Percentiles rank a stretch among this genome's conserved stretches.
Evolutionary conservation across 2,797 vertebrate genomes (phyloP).

Genomic region (Eupleurogrammus muticus): DNA sequence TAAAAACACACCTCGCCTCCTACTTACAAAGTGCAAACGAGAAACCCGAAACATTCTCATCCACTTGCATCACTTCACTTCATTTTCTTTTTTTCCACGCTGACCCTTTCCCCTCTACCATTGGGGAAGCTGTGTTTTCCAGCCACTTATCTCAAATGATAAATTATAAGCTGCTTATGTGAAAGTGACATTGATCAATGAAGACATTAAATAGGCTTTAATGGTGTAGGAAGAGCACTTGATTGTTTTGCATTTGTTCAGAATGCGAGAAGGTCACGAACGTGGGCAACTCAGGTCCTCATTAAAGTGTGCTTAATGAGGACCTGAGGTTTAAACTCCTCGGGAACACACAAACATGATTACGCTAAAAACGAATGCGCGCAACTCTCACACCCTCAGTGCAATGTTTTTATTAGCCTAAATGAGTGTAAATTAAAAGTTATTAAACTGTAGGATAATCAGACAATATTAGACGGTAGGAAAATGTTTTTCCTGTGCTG

Average conservation of each 20-base stretch:
- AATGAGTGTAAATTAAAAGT: conserved; percentile 64
- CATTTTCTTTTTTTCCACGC: conserved; percentile 47
- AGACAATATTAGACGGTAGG: conserved; percentile 26
- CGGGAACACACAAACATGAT: conserved; percentile 39
- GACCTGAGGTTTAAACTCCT: conserved; percentile 59
- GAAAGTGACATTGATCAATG: conserved; percentile 82
- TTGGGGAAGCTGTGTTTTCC: conserved; percentile 55
- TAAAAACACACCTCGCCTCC: conserved; percentile 16
- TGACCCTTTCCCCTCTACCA: conserved; percentile 55
- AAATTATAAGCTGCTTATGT: conserved; percentile 75
- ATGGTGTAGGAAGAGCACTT: conserved; percentile 66
- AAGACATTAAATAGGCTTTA: conserved; percentile 78
- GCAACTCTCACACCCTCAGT: conserved; percentile 26
- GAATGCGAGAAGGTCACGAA: conserved; percentile 73
- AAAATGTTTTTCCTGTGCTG: conserved; percentile 30
- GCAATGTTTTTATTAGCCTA: conserved; percentile 46
- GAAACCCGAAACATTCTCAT: conserved; percentile 13
- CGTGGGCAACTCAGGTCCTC: conserved; percentile 62
- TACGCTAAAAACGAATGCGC: conserved; percentile 40
- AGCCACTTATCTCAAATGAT: conserved; percentile 72
- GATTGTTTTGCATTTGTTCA: conserved; percentile 75
- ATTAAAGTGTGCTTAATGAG: conserved; percentile 70
- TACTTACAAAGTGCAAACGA: conserved; percentile 19
- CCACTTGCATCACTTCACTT: conserved; percentile 17
- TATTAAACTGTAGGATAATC: conserved; percentile 48